Base-by-base conservation (phyloP, 2,797 vertebrate species). In the Sparidentex hasta region DNA sequence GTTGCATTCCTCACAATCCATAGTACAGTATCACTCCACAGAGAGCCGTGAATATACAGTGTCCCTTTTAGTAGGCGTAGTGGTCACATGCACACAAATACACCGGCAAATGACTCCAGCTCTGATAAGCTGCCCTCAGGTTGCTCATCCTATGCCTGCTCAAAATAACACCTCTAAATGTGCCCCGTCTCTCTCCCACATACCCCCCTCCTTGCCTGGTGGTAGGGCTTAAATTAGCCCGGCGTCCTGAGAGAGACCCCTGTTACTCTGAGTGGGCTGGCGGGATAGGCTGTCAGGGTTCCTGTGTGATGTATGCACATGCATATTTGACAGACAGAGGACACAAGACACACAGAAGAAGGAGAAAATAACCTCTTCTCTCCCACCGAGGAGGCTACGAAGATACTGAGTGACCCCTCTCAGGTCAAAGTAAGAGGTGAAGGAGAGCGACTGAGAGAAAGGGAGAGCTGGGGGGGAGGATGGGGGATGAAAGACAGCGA, bases 121-220 rank as follows among this genome's bases (percentile, higher is more conserved):
- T 65, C 75, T 76, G 87, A 90, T 83, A 82, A 90, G 74, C 57
- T 71, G 59, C 70, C 75, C 56, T 58, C 51, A 62, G 59, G 71
- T 79, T 84, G 74, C 72, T 73, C 80, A 66, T 84, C 66, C 84
- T 67, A 46, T 33, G 66, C 76, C 56, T 71, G 74, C 84, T 93
- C 68, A 84, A 91, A 89, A 92, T 91, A 92, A 85, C 87, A 83
- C 78, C 80, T 81, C 80, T 68, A 67, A 79, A 85, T 81, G 66
- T 59, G 55, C 58, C 56, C 54, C 52, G 44, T 44, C 44, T 11
- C 23, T 25, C 46, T 25, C 1, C 43, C 58, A 7, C 41, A 38
- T 6, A 18, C 68, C 29, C 59, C 56, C 56, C 9, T n/a, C n/a
- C 20, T 48, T 68, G 52, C 13, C 71, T 62, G 64, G 11, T 62